Evolutionary conservation across 2,113 vertebrate species (phyloP), one percentile per base, ranked within the genome.

Genomic region (Paralichthys olivaceus): DNA sequence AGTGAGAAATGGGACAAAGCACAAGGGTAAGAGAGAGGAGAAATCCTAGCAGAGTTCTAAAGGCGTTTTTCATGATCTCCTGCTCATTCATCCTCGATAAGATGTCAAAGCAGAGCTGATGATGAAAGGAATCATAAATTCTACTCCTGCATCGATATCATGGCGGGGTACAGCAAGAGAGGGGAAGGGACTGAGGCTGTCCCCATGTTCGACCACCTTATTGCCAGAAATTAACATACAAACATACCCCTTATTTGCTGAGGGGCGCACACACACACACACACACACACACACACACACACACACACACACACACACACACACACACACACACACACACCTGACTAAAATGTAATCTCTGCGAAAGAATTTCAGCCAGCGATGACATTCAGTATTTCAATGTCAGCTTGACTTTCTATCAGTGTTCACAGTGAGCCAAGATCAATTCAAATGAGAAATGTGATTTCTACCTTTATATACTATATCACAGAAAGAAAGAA

Each of bases 61-160:
- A 55, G 66, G 66, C 9, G 0, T 0, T 70, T 85, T 76, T 74
- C 28, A 84, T 81, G 62, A 62, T 64, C 60, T 63, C 65, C 55
- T 79, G 45, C 45, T 20, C 17, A 72, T 87, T 69, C 66, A 37
- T 76, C 37, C 61, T 49, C 67, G 47, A 72, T 71, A 49, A 79
- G 79, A 88, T 77, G 70, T 73, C 43, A 47, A 69, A 80, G 75
- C 74, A 76, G 80, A 17, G 15, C 29, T 26, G 70, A 87, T 81
- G 80, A 79, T 85, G 80, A 90, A 88, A 88, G 63, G 64, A 76
- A 72, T 61, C 17, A 79, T 65, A 14, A 81, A 79, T 69, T 81
- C 43, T 65, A 58, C 60, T 80, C n/a, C 65, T 13, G 61, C 68
- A 81, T 79, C 51, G 5, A 67, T 68, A 47, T 22, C 23, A 17